A percentile compares a stretch with the other conserved stretches of the same genome.
These are phyloP conservation scores for Cyphomyrus discorhynchus DNA, from an alignment of 2,113 vertebrate genomes.

Conservation along the genomic window DNA sequence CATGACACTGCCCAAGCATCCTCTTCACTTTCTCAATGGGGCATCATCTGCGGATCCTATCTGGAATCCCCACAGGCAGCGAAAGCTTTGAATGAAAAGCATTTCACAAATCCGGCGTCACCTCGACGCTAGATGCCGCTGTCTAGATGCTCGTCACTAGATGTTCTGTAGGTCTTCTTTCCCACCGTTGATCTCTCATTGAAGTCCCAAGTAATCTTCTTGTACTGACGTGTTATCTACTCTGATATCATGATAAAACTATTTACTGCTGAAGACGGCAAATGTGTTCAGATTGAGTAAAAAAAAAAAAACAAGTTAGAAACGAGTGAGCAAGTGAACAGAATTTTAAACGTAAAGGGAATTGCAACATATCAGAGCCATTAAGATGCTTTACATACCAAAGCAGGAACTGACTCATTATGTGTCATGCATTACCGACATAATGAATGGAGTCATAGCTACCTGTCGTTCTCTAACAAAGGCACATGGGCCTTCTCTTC, in stretches of 20 bases:
- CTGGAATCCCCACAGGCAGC: constrained; percentile 6
- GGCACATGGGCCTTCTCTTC: not conserved
- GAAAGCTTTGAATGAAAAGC: not conserved
- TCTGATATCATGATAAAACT: not conserved
- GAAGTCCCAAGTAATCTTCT: constrained; percentile 5
- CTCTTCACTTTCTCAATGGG: not conserved
- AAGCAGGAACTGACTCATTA: not conserved
- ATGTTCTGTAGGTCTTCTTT: not conserved
- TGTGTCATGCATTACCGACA: not conserved
- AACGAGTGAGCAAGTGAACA: not conserved
- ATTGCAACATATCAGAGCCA: not conserved
- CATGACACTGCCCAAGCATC: not conserved
- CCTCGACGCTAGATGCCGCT: constrained; percentile 10
- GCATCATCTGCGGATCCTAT: not conserved
- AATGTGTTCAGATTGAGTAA: not conserved
- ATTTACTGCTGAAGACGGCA: not conserved
- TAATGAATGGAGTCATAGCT: not conserved
- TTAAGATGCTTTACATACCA: not conserved
- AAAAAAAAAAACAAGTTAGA: not conserved
- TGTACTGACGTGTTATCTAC: not conserved
- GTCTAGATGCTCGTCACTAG: not conserved
- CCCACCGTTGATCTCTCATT: not conserved
- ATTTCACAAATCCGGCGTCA: not conserved
- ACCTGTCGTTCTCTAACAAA: not conserved
- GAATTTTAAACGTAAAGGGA: not conserved